Evolutionary conservation across 2,113 vertebrate species (phyloP).

Genomic region (Calyptommatus sinebrachiatus): DNA sequence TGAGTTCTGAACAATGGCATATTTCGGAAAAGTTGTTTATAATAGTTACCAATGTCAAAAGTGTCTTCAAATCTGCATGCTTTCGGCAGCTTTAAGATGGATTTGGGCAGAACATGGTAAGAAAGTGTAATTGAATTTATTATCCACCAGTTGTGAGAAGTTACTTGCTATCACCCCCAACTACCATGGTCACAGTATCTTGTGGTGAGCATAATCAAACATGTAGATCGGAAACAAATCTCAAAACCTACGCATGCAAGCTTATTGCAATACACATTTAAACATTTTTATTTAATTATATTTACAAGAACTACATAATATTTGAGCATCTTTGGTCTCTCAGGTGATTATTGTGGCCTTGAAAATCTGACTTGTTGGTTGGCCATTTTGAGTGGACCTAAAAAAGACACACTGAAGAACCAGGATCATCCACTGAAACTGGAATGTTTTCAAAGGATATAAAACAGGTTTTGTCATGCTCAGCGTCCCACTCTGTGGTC

Average conservation of each 20-base stretch:
- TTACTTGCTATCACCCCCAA: background rate
- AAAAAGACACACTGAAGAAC: background rate
- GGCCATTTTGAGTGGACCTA: background rate
- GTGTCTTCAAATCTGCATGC: background rate
- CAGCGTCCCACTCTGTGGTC: background rate
- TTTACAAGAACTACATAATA: background rate
- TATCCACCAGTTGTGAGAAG: background rate
- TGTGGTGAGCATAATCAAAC: background rate
- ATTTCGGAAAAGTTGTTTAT: background rate
- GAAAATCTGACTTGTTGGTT: background rate
- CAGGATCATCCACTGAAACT: background rate
- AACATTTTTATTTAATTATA: background rate
- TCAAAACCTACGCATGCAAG: background rate
- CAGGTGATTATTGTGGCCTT: background rate
- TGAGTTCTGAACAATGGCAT: constrained; percentile 21
- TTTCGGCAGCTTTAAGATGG: accelerated
- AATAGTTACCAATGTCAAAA: background rate
- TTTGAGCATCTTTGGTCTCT: constrained; percentile 8
- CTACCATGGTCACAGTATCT: too few relatives aligned
- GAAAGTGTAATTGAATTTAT: background rate
- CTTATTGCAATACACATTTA: background rate
- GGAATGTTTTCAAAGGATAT: background rate
- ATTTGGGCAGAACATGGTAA: background rate
- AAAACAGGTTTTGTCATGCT: background rate
- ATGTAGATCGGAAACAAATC: background rate